Evolutionary conservation across 2,797 vertebrate genomes (phyloP).

Genomic region (Crenuchus spilurus): DNA sequence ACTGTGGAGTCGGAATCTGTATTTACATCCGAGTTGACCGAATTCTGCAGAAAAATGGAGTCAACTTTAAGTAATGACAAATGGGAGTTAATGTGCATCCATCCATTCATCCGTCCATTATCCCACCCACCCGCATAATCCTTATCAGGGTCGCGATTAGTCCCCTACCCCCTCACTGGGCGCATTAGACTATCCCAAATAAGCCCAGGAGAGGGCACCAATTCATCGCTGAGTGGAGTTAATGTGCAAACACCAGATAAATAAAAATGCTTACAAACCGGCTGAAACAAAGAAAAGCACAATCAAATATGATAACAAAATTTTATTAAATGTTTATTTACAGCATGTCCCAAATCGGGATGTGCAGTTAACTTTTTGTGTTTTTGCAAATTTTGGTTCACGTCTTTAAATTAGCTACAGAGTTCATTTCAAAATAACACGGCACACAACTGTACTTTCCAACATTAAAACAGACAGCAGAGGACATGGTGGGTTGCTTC

Average conservation of each 20-base stretch:
- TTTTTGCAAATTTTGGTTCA: conserved; percentile 21
- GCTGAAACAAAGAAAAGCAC: background rate
- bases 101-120: too few relatives aligned
- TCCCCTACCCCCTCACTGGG: too few relatives aligned
- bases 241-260: background rate
- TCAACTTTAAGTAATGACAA: too few relatives aligned
- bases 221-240: too few relatives aligned
- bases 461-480: conserved; percentile 43
- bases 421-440: conserved; percentile 52
- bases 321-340: conserved; percentile 60
- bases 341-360: conserved; percentile 35
- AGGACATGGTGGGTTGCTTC: conserved; percentile 22
- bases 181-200: too few relatives aligned
- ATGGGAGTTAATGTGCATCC: too few relatives aligned
- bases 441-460: conserved; percentile 18
- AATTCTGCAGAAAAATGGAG: too few relatives aligned
- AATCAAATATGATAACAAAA: conserved; percentile 49
- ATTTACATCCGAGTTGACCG: too few relatives aligned
- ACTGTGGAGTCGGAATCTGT: too few relatives aligned
- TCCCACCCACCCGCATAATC: too few relatives aligned
- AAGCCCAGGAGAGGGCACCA: too few relatives aligned
- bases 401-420: conserved; percentile 50
- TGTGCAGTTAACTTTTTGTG: conserved; percentile 9
- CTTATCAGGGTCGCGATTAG: too few relatives aligned
- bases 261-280: background rate